Base-by-base conservation (phyloP, 1,140 invertebrate species). In the Drosophila malerkotliana region DNA sequence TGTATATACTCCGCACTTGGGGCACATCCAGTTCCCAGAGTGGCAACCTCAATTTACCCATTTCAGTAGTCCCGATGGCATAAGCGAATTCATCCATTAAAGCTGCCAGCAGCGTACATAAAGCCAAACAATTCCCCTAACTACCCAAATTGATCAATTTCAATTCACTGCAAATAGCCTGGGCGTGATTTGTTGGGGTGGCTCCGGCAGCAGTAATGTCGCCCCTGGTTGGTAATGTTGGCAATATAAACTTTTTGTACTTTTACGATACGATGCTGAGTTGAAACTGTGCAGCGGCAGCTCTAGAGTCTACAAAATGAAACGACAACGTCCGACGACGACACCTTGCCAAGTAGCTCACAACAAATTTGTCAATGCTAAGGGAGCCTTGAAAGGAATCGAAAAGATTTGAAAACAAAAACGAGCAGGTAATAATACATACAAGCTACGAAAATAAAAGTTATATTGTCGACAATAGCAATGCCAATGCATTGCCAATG, bases 111-210 rank as follows among this genome's bases (percentile, higher is more conserved):
- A 68, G 72, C 52, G 69, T 74, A 74, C 62, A 61, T 74, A 73
- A 57, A 64, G 58, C 67, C 62, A 73, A 84, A 79, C 82, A 87
- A 85, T 85, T 85, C 82, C 82, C 82, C 72, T 61, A 82, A 78
- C 78, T 78, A 85, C 78, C 74, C 82, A 85, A 85, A 85, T 85
- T 85, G 82, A 85, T 85, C 82, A 85, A 85, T 85, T 85, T 85
- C 82, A 87, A 85, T 87, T 87, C 74, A 78, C 78, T 87, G 77
- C 78, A 87, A 85, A 87, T 81, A 78, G 84, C 82, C 72, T 87
- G 81, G 82, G 81, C 81, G 82, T 85, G 77, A 85, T 87, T 85
- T 57, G 76, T 75, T 75, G 72, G 44, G 60, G 47, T 74, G 59
- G 60, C n/a, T 21, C 44, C 18, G 18, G 18, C 7, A 15, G 8